These are phyloP conservation scores for Cydia amplana DNA, from an alignment of 1,140 invertebrate genomes.

Conservation along the genomic window DNA sequence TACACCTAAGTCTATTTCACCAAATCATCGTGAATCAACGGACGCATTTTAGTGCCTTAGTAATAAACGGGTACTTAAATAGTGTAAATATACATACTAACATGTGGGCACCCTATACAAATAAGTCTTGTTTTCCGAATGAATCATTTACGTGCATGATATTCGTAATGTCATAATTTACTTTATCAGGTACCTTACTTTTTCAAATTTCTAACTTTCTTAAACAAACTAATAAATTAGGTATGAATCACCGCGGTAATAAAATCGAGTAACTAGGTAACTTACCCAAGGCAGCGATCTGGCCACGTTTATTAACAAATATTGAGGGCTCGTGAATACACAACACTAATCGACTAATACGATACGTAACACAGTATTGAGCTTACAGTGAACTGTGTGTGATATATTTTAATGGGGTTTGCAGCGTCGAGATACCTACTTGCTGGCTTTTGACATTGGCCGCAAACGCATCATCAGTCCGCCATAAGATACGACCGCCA, in stretches of 20 bases:
- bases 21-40: not conserved
- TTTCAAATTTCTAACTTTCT: not conserved
- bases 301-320: conserved; percentile 24
- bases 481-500: conserved; percentile 75
- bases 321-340: conserved; percentile 38
- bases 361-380: conserved; percentile 48
- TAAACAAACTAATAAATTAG: not conserved
- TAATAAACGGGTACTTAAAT: not conserved
- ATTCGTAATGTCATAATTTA: not conserved
- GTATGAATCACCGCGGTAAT: not conserved
- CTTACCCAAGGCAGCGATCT: conserved; percentile 8
- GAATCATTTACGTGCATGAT: not conserved
- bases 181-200: not conserved
- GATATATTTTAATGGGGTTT: conserved; percentile 76
- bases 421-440: conserved; percentile 80
- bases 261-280: not conserved
- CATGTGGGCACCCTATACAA: not conserved
- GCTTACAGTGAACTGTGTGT: conserved; percentile 60
- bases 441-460: conserved; percentile 80
- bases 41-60: not conserved
- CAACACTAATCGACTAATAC: conserved; percentile 62
- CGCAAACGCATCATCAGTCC: conserved; percentile 69
- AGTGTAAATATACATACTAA: not conserved
- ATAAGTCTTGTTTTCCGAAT: not conserved
- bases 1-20: not conserved